These are phyloP conservation scores for Nomada fabriciana DNA, from an alignment of 2,888 invertebrate genomes.

Conservation along the genomic window DNA sequence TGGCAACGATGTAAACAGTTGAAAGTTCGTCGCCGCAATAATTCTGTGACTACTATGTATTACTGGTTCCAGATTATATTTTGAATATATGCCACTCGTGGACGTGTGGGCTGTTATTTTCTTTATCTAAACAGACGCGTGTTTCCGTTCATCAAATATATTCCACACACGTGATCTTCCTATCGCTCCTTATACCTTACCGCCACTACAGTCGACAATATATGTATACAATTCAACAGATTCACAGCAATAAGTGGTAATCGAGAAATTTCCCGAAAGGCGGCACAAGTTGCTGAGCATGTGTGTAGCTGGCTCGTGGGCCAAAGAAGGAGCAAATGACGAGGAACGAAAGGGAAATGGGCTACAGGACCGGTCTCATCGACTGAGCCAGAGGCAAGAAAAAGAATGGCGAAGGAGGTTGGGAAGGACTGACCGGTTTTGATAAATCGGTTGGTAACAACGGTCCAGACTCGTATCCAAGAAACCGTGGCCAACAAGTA, in stretches of 20 bases:
- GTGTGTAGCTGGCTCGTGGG: not conserved
- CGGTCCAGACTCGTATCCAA: constrained; percentile 56
- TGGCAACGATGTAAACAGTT: not conserved
- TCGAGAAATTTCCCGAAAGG: not conserved
- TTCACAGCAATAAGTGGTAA: not conserved
- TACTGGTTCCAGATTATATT: too few species aligned
- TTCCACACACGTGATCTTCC: too few species aligned
- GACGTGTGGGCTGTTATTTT: too few species aligned
- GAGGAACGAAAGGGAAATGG: constrained; percentile 59
- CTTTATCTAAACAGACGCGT: too few species aligned
- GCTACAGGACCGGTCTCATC: constrained; percentile 54
- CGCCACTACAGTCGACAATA: not conserved
- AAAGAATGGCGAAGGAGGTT: constrained; percentile 33
- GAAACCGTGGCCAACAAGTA: constrained; percentile 57
- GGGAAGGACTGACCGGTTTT: constrained; percentile 67
- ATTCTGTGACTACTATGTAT: not conserved
- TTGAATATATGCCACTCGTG: too few species aligned
- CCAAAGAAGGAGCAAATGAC: constrained; percentile 25
- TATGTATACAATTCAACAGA: not conserved
- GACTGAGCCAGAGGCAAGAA: constrained; percentile 15
- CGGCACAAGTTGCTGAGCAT: not conserved
- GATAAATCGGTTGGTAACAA: constrained; percentile 78
- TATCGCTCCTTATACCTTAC: too few species aligned
- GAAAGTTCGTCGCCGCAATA: not conserved
- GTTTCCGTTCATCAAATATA: too few species aligned